Evolutionary conservation across 1,140 invertebrate species (phyloP).

Genomic region (Drosophila takahashii): DNA sequence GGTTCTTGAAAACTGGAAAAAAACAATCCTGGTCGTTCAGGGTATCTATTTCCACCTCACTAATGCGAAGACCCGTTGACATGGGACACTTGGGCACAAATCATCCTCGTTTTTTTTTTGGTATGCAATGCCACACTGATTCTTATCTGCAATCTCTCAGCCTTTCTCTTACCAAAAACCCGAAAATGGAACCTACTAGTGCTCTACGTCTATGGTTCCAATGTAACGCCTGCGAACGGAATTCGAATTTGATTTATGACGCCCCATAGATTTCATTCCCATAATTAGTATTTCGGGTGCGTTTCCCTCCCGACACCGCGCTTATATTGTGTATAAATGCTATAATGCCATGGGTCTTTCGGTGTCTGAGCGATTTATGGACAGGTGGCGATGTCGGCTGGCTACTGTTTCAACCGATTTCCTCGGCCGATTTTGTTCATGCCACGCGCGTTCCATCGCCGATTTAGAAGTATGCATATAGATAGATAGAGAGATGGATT

Average conservation of each 20-base stretch:
- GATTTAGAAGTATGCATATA: slow-evolving; percentile 6
- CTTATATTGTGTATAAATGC: slow-evolving; percentile 10
- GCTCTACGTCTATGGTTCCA: slow-evolving; percentile 12
- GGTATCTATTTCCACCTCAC: neutral
- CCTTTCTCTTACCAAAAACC: slow-evolving; percentile 12
- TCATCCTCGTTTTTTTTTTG: slow-evolving; percentile 7
- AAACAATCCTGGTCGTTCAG: neutral
- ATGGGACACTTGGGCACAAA: slow-evolving; percentile 21
- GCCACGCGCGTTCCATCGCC: slow-evolving; percentile 47
- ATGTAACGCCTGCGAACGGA: slow-evolving; percentile 49
- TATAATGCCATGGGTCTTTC: slow-evolving; percentile 17
- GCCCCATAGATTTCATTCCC: slow-evolving; percentile 28
- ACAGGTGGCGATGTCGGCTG: slow-evolving; percentile 54
- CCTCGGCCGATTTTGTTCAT: slow-evolving; percentile 35
- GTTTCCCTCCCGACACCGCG: slow-evolving; percentile 15
- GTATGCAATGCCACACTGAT: slow-evolving; percentile 38
- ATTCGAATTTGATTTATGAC: slow-evolving; percentile 39
- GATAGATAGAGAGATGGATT: slow-evolving; percentile 6
- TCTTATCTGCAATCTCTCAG: slow-evolving; percentile 30
- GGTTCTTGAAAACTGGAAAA: neutral
- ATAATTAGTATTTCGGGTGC: slow-evolving; percentile 56
- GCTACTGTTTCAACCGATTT: slow-evolving; percentile 48
- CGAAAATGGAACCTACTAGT: slow-evolving; percentile 1
- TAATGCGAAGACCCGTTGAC: slow-evolving; percentile 18
- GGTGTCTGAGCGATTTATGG: slow-evolving; percentile 66